A percentile compares a stretch with the other conserved stretches of the same genome.
Conservation (phyloP, 64 coral and sea anemone species). For the Catalaphyllia jardinei region DNA sequence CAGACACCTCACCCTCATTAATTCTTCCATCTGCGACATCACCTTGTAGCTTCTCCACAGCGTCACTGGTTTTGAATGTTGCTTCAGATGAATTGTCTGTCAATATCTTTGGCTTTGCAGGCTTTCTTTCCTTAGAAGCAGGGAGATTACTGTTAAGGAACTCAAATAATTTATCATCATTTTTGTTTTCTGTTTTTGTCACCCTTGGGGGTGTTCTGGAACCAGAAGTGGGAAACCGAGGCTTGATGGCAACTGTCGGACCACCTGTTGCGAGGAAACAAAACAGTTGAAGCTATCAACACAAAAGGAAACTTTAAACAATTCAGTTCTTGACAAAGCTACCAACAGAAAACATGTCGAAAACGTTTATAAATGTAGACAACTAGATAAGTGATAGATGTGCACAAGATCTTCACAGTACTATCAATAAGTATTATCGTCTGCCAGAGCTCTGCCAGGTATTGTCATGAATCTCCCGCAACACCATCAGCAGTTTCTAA, state of each 20-base stretch:
- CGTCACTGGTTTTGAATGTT: slow-evolving; percentile 1
- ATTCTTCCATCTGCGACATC: neutral
- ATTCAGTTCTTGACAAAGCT: neutral
- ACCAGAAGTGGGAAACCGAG: slow-evolving; percentile 48
- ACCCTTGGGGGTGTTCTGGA: slow-evolving; percentile 59
- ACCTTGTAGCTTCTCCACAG: neutral
- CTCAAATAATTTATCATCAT: slow-evolving; percentile 92
- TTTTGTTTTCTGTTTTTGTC: slow-evolving; percentile 61
- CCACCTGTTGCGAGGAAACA: slow-evolving; percentile 11
- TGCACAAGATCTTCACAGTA: too few species aligned
- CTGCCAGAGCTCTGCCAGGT: too few species aligned
- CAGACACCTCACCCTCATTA: neutral
- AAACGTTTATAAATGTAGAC: too few species aligned
- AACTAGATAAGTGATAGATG: too few species aligned
- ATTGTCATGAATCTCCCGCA: too few species aligned
- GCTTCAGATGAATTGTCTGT: slow-evolving; percentile 27
- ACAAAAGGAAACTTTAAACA: neutral
- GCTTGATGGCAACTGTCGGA: slow-evolving; percentile 54
- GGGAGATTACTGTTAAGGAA: slow-evolving; percentile 87
- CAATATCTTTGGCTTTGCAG: slow-evolving; percentile 46
- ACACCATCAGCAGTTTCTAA: too few species aligned
- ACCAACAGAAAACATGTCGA: neutral
- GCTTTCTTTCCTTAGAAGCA: slow-evolving; percentile 65
- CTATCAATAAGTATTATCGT: too few species aligned
- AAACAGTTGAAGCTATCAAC: neutral